Evolutionary conservation across 2,113 vertebrate species (phyloP).

Genomic region (Chrysochloris asiatica): DNA sequence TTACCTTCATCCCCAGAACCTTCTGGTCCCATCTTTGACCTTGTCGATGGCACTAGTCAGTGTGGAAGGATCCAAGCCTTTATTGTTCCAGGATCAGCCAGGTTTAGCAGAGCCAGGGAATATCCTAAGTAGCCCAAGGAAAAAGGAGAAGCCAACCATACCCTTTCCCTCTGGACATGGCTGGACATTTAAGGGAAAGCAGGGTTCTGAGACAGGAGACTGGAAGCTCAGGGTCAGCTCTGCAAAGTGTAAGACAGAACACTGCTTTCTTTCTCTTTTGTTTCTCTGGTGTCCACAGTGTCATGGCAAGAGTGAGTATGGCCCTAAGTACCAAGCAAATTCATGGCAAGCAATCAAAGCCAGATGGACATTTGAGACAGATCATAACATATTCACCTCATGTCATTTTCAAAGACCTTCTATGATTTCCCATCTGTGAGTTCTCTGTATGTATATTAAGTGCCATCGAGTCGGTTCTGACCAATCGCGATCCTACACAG

Average conservation of each 20-base stretch:
- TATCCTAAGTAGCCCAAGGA: not conserved
- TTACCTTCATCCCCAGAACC: not conserved
- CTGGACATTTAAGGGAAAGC: not conserved
- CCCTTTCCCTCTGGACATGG: not conserved
- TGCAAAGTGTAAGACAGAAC: not conserved
- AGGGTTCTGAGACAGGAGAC: not conserved
- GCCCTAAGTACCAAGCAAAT: not conserved
- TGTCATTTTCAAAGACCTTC: not conserved
- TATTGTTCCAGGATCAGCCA: not conserved
- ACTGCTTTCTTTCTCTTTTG: too few relatives aligned
- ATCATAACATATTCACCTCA: not conserved
- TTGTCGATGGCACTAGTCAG: not conserved
- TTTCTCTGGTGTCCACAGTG: not conserved
- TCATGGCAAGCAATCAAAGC: not conserved
- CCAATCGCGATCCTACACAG: too few relatives aligned
- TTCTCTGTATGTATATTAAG: too few relatives aligned
- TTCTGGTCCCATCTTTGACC: not conserved
- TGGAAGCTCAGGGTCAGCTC: not conserved
- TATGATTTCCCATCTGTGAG: not conserved
- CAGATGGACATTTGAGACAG: not conserved
- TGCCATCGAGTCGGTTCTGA: too few relatives aligned
- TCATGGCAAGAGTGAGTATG: not conserved
- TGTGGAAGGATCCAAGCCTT: not conserved
- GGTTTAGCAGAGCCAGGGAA: not conserved
- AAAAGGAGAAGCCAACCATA: not conserved